Evolutionary conservation across 2,113 vertebrate species (phyloP).

Genomic region (Cochlearius cochlearius): DNA sequence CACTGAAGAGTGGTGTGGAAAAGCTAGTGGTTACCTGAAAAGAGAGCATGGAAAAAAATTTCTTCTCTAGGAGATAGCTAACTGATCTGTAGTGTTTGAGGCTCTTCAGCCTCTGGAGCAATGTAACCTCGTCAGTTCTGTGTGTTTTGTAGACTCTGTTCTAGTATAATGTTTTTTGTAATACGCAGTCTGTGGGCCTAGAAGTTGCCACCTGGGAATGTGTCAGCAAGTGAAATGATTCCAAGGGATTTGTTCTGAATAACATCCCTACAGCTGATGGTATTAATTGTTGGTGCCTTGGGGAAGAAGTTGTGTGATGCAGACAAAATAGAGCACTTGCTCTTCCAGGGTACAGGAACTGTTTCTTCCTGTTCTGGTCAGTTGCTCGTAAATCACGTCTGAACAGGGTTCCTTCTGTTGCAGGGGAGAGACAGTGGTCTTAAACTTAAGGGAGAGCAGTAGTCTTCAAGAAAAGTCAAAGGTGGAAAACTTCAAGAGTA

Average conservation of each 20-base stretch:
- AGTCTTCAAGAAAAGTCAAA: not conserved
- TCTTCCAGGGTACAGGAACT: not conserved
- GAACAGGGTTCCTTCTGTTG: not conserved
- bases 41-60: not conserved
- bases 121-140: not conserved
- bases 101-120: fast-evolving
- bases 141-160: not conserved
- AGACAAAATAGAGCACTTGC: not conserved
- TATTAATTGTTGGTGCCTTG: not conserved
- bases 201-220: not conserved
- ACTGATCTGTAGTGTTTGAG: not conserved
- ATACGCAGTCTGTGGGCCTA: fast-evolving
- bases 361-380: not conserved
- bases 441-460: too few species aligned
- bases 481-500: not conserved
- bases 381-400: not conserved
- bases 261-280: fast-evolving
- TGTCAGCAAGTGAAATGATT: not conserved
- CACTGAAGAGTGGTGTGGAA: not conserved
- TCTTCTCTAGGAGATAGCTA: not conserved
- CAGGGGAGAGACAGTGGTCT: not conserved
- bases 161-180: too few species aligned
- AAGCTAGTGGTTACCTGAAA: not conserved
- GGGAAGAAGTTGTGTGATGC: not conserved
- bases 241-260: not conserved